Conservation (phyloP, 2,888 invertebrate genomes). For the Drosophila peninsularis region DNA sequence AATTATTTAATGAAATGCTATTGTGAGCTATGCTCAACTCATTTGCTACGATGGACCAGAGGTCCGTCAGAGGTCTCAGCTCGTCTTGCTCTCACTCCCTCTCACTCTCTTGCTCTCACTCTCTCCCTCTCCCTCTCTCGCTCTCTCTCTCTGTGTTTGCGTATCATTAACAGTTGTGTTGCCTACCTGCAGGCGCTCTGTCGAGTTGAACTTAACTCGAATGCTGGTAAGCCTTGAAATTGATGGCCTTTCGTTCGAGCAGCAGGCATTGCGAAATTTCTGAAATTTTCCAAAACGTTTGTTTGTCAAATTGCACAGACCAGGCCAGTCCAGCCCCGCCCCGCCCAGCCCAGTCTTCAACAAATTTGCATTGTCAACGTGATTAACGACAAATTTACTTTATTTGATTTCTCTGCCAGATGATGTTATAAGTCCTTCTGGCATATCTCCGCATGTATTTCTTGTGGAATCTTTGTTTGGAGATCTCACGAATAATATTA, state of each 20-base stretch:
- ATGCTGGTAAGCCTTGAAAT: conserved; percentile 39
- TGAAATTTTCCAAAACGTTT: conserved; percentile 44
- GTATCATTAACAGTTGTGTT: conserved; percentile 60
- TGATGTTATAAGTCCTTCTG: conserved; percentile 3
- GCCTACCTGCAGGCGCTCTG: conserved; percentile 52
- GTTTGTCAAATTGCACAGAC: conserved; percentile 36
- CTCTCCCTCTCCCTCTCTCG: not conserved
- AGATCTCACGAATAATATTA: not conserved
- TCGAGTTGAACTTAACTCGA: conserved; percentile 24
- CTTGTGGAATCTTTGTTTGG: not conserved
- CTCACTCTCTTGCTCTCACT: not conserved
- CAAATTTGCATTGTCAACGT: conserved; percentile 46
- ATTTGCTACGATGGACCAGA: conserved; percentile 1
- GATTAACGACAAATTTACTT: conserved; percentile 50
- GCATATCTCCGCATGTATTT: not conserved
- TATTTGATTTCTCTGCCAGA: conserved; percentile 30
- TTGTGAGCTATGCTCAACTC: conserved; percentile 27
- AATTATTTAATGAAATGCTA: conserved; percentile 47
- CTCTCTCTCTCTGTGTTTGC: conserved; percentile 34
- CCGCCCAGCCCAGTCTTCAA: not conserved
- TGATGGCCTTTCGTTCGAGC: conserved; percentile 27
- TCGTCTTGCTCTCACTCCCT: not conserved
- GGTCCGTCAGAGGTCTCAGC: not conserved
- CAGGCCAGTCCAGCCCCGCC: not conserved
- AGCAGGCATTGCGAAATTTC: conserved; percentile 20